phyloP scores from a whole-genome alignment of 2,888 invertebrate genomes.

The Lasioglossum malachurum region DNA sequence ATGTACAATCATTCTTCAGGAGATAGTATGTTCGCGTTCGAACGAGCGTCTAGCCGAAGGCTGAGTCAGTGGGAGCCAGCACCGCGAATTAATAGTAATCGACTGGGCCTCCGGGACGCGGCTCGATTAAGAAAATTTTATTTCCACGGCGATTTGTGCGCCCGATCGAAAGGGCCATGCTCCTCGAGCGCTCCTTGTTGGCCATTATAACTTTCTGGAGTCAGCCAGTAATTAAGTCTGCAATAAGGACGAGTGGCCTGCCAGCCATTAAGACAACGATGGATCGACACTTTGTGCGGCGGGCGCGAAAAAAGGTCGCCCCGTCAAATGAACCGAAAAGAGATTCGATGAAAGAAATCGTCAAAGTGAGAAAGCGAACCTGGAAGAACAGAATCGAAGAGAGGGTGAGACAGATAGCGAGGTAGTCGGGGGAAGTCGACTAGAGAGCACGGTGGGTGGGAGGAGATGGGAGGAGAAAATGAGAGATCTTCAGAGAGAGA shows the following conservation, averaged over 20 bases:
- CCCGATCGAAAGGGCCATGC: constrained; percentile 60
- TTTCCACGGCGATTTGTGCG: constrained; percentile 73
- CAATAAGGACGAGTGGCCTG: constrained; percentile 84
- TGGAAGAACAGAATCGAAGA: not conserved
- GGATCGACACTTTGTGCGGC: constrained; percentile 83
- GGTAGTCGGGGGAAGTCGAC: constrained; percentile 16
- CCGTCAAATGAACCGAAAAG: constrained; percentile 83
- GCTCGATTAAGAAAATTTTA: constrained; percentile 67
- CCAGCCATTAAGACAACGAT: constrained; percentile 83
- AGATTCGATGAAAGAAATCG: constrained; percentile 83
- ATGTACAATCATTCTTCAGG: no score
- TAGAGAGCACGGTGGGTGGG: not conserved
- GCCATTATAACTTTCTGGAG: constrained; percentile 84
- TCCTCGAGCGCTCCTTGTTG: constrained; percentile 78
- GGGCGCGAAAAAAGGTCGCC: constrained; percentile 79
- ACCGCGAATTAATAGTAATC: not conserved
- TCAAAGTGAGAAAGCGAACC: constrained; percentile 75
- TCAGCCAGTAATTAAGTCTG: constrained; percentile 85
- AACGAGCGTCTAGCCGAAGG: not conserved
- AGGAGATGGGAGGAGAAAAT: constrained; percentile 32
- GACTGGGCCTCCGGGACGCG: constrained; percentile 15
- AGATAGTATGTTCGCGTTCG: not conserved
- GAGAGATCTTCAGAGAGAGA: constrained; percentile 35
- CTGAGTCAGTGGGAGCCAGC: not conserved
- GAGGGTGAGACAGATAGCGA: constrained; percentile 35